Evolutionary conservation across 2,888 invertebrate genomes (phyloP), one percentile per base, ranked within the genome.

Genomic region (Pseudeuparius sepicola): DNA sequence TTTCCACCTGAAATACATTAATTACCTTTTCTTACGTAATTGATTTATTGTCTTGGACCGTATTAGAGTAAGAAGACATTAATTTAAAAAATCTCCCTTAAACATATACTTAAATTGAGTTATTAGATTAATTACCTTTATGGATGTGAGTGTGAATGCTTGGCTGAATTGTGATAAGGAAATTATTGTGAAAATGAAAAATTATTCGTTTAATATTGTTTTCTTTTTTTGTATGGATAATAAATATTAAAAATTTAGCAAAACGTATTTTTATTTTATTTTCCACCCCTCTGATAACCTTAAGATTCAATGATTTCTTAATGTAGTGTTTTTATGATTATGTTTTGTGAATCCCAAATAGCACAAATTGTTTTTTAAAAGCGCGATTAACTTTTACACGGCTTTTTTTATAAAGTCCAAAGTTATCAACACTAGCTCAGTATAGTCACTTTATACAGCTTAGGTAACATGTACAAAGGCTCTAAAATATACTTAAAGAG

Each of bases 31-130:
- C 43, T 47, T 46, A n/a, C 41, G 44, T 50, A 50, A 47, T 52
- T 51, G 49, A 49, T 51, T 50, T 43, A 48, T 47, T 49, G 49
- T 46, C 49, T 53, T 51, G 50, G 47, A 49, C 46, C 50, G 46
- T 54, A 51, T 48, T 56, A 53, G 52, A 49, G 36, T 58, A 55
- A 55, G 55, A 46, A 48, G 53, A 53, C 57, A n/a, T n/a, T n/a
- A n/a, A n/a, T n/a, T n/a, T 55, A 56, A 58, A 57, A 40, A 43
- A 43, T 56, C 56, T 51, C 56, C 53, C 56, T 57, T 54, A 53
- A 54, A 52, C 52, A 55, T 53, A 54, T 52, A 50, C 50, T 52
- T 52, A 53, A 52, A 53, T 41, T 51, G 46, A 50, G 44, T 49
- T 51, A 47, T 46, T 51, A 46, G 47, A 42, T 39, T 47, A n/a